phyloP scores from a whole-genome alignment of 1,140 invertebrate genomes.

The Zaprionus taronus region DNA sequence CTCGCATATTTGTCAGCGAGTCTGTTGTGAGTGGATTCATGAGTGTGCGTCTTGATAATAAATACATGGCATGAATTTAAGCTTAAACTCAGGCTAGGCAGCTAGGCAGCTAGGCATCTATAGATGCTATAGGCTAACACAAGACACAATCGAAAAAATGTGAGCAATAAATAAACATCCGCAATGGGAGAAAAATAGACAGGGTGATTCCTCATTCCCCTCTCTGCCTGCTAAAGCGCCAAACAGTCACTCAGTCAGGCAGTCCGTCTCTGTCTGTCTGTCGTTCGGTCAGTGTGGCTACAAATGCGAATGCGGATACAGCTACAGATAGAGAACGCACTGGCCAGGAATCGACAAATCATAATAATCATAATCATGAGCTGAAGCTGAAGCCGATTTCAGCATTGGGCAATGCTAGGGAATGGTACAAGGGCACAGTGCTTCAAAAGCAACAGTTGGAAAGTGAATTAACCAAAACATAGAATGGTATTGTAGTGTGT shows the following conservation, averaged over 20 bases:
- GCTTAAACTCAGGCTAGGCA: conserved; percentile 26
- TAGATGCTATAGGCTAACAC: conserved; percentile 5
- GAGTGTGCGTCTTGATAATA: conserved; percentile 46
- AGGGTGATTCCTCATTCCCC: conserved; percentile 8
- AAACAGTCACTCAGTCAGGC: conserved; percentile 20
- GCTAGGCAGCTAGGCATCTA: no score
- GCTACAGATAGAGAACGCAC: conserved; percentile 17
- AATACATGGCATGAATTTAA: conserved; percentile 54
- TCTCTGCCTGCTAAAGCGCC: neutral
- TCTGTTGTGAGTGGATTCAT: conserved; percentile 26
- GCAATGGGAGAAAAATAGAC: conserved; percentile 21
- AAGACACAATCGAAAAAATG: conserved; percentile 45
- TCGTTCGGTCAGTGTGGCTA: neutral
- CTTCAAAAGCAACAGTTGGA: neutral
- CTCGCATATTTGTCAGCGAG: conserved; percentile 63
- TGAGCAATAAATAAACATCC: conserved; percentile 65
- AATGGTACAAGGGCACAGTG: neutral
- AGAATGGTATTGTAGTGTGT: no score
- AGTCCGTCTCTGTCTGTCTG: neutral
- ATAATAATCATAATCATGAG: conserved; percentile 49
- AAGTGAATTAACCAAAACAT: neutral
- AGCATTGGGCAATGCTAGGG: no score
- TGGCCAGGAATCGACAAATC: conserved; percentile 46
- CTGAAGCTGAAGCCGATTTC: conserved; percentile 4
- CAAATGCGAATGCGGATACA: conserved; percentile 12